Conservation (phyloP, 1,140 invertebrate genomes). For the Acyrthosiphon pisum region DNA sequence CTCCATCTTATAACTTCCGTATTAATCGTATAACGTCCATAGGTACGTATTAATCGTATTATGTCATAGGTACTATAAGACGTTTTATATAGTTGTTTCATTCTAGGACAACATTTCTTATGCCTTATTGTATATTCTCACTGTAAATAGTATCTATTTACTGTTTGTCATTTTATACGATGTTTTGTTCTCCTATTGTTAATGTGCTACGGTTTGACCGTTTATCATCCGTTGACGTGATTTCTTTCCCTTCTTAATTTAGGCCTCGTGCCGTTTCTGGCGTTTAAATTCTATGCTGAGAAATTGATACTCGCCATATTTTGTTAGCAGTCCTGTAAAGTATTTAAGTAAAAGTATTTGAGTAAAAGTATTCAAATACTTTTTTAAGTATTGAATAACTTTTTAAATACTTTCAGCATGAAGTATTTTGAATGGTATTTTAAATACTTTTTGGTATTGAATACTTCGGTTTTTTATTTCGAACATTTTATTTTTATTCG, state of each 20-base stretch:
- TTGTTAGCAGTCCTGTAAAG: too few relatives aligned
- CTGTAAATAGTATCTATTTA: conserved; percentile 36
- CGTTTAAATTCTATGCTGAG: not conserved
- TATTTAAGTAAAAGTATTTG: too few relatives aligned
- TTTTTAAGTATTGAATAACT: too few relatives aligned
- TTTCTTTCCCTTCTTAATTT: conserved; percentile 38
- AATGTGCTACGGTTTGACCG: conserved; percentile 26
- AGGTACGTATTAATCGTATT: not conserved
- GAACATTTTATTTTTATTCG: too few relatives aligned
- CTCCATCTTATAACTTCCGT: not conserved
- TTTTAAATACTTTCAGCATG: too few relatives aligned
- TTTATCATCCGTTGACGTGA: conserved; percentile 39
- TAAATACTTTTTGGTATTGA: too few relatives aligned
- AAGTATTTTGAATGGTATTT: too few relatives aligned
- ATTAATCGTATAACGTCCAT: not conserved
- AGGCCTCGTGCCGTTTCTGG: not conserved
- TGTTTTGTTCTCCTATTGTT: conserved; percentile 28
- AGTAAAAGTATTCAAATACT: too few relatives aligned
- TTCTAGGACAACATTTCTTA: conserved; percentile 6
- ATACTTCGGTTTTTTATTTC: too few relatives aligned
- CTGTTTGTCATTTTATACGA: conserved; percentile 28
- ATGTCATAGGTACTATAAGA: not conserved
- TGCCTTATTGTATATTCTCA: not conserved
- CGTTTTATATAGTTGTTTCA: not conserved
- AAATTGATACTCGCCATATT: not conserved